Base-by-base conservation (phyloP, 2,113 vertebrate genomes). In the Butastur rufipennis region DNA sequence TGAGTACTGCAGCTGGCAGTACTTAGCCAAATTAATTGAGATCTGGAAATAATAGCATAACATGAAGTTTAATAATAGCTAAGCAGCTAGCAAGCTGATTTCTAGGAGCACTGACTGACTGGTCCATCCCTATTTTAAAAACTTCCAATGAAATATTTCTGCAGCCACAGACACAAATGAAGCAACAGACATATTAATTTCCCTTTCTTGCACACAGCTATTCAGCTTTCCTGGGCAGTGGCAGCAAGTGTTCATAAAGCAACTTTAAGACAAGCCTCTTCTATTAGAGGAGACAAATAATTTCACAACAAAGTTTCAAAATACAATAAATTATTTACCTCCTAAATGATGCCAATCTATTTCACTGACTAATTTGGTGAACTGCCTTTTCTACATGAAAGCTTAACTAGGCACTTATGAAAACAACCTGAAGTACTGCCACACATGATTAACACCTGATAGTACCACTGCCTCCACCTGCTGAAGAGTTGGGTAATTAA, bases 271-370 rank as follows among this genome's bases (percentile, higher is more conserved):
- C 63, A 77, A 90, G 43, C 10, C n/a, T 72, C 16, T 88, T 48
- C 42, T 43, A 71, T 63, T 68, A 73, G 27, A 77, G 25, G 26
- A 80, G 36, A 85, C 52, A 90, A 95, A 92, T 67, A 92, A 91
- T 74, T 91, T 81, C 42, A 13, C 86, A 86, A 58, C 22, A 17
- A 92, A 95, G 93, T 93, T 83, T 88, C 80, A 90, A 86, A 95
- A 53, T 58, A 36, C 88, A 73, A 86, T 86, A 58, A 92, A 94
- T 80, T 81, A 83, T 90, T 96, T 81, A 92, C 67, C n/a, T 91
- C 52, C 55, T 50, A 22, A 77, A 81, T 8, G n/a, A 47, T 2
- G 6, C 79, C 10, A 45, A 83, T 86, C 94, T 34, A 16, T 70
- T 66, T 90, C 82, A 43, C 42, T 12, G 19, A 50, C 34, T 31